Evolutionary conservation across 2,113 vertebrate species (phyloP), one percentile per base, ranked within the genome.

Genomic region (Cisticola juncidis): DNA sequence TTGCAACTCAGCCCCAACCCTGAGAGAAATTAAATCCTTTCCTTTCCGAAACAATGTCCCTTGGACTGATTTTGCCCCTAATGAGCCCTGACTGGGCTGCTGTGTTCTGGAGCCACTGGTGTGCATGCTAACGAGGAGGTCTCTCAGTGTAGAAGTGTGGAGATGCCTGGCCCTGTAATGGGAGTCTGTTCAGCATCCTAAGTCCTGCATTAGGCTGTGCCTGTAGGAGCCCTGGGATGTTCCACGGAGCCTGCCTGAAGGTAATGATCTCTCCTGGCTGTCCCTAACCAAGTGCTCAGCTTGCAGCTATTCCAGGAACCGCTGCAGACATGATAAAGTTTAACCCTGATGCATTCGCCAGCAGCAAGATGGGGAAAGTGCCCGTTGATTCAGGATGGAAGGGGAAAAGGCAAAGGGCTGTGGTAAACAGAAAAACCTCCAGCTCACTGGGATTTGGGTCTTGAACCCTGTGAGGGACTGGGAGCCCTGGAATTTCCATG

Each of bases 111-210:
- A 92, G 88, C 88, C 60, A 26, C 45, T 29, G 80, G 80, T 83
- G 95, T 90, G 93, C 86, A 69, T 95, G 92, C 87, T 95, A 96
- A 95, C 80, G 19, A 95, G 90, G 90, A 88, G 88, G 74, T 66
- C 28, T 70, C 48, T 20, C 5, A 0, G 26, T 11, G 85, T 2
- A 62, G 9, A 58, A 11, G 82, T 9, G 89, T 45, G 45, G 87
- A 47, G 70, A 22, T 35, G 79, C 61, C 47, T 22, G 40, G 70
- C 4, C 56, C 71, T 42, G 64, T 83, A 78, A 94, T 88, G 88
- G 96, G 51, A 94, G 7, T 24, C 91, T 92, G 93, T 68, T 36
- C 94, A 81, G 96, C 93, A 97, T 96, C 9, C 4, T 86, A 97
- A 97, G 3, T 66, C 93, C 93, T 1, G 1, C 91, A 97, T 97